Percentiles rank a stretch among this genome's conserved stretches.
phyloP scores from a whole-genome alignment of 2,113 vertebrate species.

The Pipa parva region DNA sequence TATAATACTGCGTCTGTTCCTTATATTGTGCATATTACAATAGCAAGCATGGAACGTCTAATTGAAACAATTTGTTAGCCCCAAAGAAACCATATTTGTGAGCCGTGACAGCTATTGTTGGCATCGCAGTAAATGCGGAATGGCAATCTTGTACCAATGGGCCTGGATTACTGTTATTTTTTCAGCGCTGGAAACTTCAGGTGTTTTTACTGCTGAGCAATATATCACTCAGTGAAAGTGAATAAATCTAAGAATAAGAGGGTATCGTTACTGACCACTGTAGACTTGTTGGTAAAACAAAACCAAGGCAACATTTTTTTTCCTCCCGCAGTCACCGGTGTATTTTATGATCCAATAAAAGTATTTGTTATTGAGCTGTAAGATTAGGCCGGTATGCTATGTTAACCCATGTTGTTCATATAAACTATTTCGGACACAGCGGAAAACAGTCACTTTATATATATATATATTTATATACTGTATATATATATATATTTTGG shows the following conservation, averaged over 20 bases:
- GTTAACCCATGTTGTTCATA: not conserved
- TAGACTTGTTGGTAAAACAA: not conserved
- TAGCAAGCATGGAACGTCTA: not conserved
- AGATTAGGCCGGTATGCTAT: not conserved
- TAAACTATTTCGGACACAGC: not conserved
- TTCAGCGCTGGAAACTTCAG: not conserved
- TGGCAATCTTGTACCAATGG: not conserved
- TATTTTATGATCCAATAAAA: slow-evolving; percentile 20
- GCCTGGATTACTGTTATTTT: not conserved
- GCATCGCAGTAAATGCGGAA: not conserved
- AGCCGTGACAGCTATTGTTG: not conserved
- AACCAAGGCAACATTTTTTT: not conserved
- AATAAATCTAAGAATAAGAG: not conserved
- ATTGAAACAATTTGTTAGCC: slow-evolving; percentile 46
- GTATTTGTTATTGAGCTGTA: not conserved
- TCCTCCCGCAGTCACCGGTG: not conserved
- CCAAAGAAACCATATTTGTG: slow-evolving; percentile 36
- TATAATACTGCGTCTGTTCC: no score
- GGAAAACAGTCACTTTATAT: slow-evolving; percentile 52
- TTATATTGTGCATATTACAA: no score
- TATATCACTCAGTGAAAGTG: not conserved
- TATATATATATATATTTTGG: slow-evolving; percentile 54
- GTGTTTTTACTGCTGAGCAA: not conserved
- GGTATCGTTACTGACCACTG: not conserved
- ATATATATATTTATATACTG: no score